Conservation (phyloP, 2,113 vertebrate genomes). For the Chionomys nivalis region DNA sequence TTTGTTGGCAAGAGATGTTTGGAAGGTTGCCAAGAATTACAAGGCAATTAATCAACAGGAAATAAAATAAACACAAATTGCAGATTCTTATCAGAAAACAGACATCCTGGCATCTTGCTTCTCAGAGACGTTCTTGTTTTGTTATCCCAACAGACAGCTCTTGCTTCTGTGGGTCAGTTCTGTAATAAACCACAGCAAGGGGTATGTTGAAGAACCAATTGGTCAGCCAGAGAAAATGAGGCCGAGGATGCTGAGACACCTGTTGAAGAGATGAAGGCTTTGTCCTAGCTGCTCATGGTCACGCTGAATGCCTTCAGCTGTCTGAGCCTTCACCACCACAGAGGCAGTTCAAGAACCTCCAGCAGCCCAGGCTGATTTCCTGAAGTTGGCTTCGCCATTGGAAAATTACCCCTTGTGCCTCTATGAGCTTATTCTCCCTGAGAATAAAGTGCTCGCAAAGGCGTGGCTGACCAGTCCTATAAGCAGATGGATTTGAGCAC, state of each 20-base stretch:
- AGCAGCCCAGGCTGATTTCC: not conserved
- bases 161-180: conserved; percentile 3
- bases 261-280: not conserved
- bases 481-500: not conserved
- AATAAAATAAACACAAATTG: conserved; percentile 85
- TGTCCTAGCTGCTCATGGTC: not conserved
- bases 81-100: conserved; percentile 82
- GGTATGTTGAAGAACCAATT: not conserved
- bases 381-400: not conserved
- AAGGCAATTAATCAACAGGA: conserved; percentile 85
- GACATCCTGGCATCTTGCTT: conserved; percentile 74
- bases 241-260: not conserved
- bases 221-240: not conserved
- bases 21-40: conserved; percentile 82
- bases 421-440: not conserved
- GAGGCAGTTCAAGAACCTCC: not conserved
- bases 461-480: not conserved
- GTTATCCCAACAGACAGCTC: conserved; percentile 19
- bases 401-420: not conserved
- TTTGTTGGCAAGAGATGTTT: conserved; percentile 84
- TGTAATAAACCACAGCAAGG: not conserved
- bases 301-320: accelerated
- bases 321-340: not conserved
- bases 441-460: not conserved
- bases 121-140: conserved; percentile 61